phyloP scores from a whole-genome alignment of 1,140 invertebrate species.

The Drosophila kikkawai region DNA sequence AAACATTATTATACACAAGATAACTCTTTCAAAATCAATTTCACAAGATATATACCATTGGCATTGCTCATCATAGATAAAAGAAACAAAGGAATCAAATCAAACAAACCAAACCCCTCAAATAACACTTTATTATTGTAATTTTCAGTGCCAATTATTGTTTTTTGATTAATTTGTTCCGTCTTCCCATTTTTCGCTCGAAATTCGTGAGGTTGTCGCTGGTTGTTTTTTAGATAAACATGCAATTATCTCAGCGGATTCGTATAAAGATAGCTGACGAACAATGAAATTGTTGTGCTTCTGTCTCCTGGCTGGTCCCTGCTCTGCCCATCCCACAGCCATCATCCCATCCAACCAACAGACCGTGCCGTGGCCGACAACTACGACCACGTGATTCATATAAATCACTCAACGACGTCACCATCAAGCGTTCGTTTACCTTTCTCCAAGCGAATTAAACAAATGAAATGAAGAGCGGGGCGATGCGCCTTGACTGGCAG shows the following conservation, averaged over 20 bases:
- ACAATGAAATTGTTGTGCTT: conserved; percentile 64
- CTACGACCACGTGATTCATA: conserved; percentile 73
- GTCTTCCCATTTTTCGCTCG: conserved; percentile 8
- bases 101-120: background rate
- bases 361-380: conserved; percentile 35
- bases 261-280: conserved; percentile 51
- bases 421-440: conserved; percentile 81
- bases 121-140: conserved; percentile 34
- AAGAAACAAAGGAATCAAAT: conserved; percentile 22
- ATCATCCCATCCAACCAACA: conserved; percentile 24
- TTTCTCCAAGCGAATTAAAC: conserved; percentile 70
- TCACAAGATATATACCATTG: background rate
- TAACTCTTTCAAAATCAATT: background rate
- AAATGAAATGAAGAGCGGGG: conserved; percentile 57
- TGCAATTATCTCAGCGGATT: conserved; percentile 48
- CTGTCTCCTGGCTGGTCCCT: conserved; percentile 13
- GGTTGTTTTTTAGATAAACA: conserved; percentile 32
- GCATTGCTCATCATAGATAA: conserved; percentile 16
- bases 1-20: background rate
- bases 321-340: conserved; percentile 5
- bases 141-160: conserved; percentile 40
- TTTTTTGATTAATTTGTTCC: conserved; percentile 33
- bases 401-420: conserved; percentile 82
- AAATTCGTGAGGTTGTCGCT: conserved; percentile 33
- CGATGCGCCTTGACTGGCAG: conserved; percentile 24